Evolutionary conservation across 2,888 invertebrate genomes (phyloP), one percentile per base, ranked within the genome.

Genomic region (Bhutanitis thaidina): DNA sequence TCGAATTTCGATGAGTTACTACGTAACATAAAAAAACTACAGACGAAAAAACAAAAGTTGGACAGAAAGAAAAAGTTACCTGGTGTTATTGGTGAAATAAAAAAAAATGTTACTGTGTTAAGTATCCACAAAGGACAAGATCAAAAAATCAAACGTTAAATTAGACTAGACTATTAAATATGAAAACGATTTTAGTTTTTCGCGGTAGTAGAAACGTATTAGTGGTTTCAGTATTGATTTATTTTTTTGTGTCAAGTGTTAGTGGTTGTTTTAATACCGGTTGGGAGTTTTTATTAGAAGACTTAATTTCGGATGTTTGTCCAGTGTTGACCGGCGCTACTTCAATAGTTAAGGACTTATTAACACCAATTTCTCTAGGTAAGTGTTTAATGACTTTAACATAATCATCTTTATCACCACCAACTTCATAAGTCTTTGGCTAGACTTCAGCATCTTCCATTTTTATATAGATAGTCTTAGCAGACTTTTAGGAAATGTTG

Each of bases 271-370:
- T 73, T 52, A 69, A 75, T n/a, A 63, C 67, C 10, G 82, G 74
- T 2, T 80, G 76, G 82, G 83, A 84, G 27, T 75, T 73, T 39
- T 60, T 84, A 36, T 67, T 74, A 7, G 80, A 80, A 8, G 82
- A 85, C 38, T 49, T 85, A 16, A 59, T 81, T 5, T 58, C 75
- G 4, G 70, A 75, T 5, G 55, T 82, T 14, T 80, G 80, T 37
- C 86, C 88, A 0, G 54, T 81, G n/a, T 56, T 85, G 43, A 69
- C 77, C 0, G 68, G 60, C 13, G 73, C 80, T 0, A 74, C 72
- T 0, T 58, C 69, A 1, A 64, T 70, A 5, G 57, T 85, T 3
- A 69, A 68, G 54, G 79, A 85, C 57, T 59, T 84, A 30, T 73
- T 86, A 25, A 67, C 71, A 43, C 53, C 64, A 15, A 65, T 64